Evolutionary conservation across 1,140 invertebrate genomes (phyloP).

Genomic region (Pemphigus obesinymphae): DNA sequence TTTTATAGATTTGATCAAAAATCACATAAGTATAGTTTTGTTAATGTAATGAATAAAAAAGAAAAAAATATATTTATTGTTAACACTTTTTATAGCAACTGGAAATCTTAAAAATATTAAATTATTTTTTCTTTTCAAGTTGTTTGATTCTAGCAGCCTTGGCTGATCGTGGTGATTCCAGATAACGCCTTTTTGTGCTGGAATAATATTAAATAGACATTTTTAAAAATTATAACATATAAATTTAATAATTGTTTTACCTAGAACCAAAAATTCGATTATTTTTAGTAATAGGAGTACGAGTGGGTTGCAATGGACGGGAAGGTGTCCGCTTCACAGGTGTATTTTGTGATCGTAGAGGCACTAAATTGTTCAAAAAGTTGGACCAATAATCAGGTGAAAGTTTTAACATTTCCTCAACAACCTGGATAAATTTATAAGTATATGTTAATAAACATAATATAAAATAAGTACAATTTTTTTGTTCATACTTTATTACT

Average conservation of each 20-base stretch:
- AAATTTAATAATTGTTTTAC: background rate
- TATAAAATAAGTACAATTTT: background rate
- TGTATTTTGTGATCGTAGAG: constrained; percentile 4
- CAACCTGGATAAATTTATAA: constrained; percentile 41
- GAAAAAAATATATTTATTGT: background rate
- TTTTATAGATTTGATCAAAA: background rate
- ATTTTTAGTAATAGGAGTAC: constrained; percentile 12
- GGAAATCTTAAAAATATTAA: background rate
- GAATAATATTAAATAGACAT: background rate
- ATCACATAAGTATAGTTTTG: background rate
- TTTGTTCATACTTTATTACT: constrained; percentile 42
- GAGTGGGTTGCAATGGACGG: constrained; percentile 25
- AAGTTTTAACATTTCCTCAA: constrained; percentile 44
- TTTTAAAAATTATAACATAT: too few species aligned
- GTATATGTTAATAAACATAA: too few species aligned
- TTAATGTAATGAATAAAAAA: background rate
- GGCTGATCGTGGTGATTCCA: constrained; percentile 27
- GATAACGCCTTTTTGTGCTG: constrained; percentile 28
- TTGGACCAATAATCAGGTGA: constrained; percentile 44
- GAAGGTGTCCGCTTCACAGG: constrained; percentile 16
- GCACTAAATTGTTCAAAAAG: constrained; percentile 29
- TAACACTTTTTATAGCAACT: background rate
- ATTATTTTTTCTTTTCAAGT: constrained; percentile 23
- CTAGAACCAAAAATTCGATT: constrained; percentile 28
- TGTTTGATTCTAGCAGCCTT: constrained; percentile 35